These are phyloP conservation scores for Asbolus verrucosus DNA, from an alignment of 1,140 invertebrate species.

Conservation along the genomic window DNA sequence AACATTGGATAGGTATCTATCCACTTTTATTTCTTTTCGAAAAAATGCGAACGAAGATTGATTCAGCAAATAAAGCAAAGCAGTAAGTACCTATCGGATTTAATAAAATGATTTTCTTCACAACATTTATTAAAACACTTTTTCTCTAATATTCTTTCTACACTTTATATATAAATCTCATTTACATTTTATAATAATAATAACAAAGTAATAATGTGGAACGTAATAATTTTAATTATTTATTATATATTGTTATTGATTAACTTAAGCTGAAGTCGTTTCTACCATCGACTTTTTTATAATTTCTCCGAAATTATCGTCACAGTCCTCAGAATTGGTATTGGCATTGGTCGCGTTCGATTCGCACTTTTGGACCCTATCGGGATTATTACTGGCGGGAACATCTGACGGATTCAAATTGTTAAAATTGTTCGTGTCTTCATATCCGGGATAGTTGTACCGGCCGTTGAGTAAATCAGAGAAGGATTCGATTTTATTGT, in stretches of 20 bases:
- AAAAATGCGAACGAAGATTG: background rate
- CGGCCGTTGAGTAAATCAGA: conserved; percentile 74
- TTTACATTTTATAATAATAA: conserved; percentile 60
- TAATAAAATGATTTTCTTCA: conserved; percentile 59
- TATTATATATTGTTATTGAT: conserved; percentile 45
- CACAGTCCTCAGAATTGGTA: conserved; percentile 66
- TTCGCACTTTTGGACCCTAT: conserved; percentile 17
- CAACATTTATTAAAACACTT: conserved; percentile 66
- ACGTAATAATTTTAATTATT: conserved; percentile 60
- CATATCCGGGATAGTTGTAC: conserved; percentile 66
- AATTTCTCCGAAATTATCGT: conserved; percentile 91
- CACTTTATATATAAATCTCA: conserved; percentile 64
- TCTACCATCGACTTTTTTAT: conserved; percentile 94
- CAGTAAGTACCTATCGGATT: conserved; percentile 31
- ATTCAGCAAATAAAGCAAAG: background rate
- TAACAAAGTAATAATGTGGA: conserved; percentile 58
- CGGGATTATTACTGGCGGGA: conserved; percentile 32
- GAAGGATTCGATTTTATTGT: conserved; percentile 78
- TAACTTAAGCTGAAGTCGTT: conserved; percentile 81
- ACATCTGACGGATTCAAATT: conserved; percentile 48
- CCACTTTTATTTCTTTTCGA: no score
- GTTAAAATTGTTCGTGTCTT: conserved; percentile 56
- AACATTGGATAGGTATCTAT: background rate
- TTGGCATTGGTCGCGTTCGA: conserved; percentile 39
- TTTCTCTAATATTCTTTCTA: conserved; percentile 62